Evolutionary conservation across 2,888 invertebrate species (phyloP).

Genomic region (Temnothorax unifasciatus): DNA sequence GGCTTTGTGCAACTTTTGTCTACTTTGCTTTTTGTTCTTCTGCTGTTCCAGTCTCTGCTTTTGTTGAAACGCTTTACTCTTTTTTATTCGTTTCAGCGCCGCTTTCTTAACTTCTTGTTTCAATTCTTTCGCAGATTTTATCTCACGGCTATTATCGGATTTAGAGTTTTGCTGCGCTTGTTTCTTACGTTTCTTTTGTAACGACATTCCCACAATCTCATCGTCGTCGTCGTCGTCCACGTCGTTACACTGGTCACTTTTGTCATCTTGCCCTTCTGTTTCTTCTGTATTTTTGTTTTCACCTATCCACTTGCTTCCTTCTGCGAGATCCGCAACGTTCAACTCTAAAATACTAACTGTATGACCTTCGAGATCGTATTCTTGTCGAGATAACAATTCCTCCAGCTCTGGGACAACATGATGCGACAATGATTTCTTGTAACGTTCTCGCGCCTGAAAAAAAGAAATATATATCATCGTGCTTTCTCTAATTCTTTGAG

Average conservation of each 20-base stretch:
- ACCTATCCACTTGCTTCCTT: conserved; percentile 91
- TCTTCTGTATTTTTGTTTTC: conserved; percentile 88
- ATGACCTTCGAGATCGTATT: conserved; percentile 92
- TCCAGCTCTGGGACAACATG: conserved; percentile 91
- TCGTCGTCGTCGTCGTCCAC: conserved; percentile 82
- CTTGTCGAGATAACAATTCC: conserved; percentile 89
- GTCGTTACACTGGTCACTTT: conserved; percentile 81
- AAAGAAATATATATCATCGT: background rate
- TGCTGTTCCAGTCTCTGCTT: conserved; percentile 91
- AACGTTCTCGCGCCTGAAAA: conserved; percentile 89
- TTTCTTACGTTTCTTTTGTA: conserved; percentile 77
- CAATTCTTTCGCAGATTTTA: conserved; percentile 89
- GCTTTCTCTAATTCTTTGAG: background rate
- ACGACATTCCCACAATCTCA: conserved; percentile 87
- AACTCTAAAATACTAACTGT: conserved; percentile 93
- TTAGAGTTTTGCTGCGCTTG: conserved; percentile 74
- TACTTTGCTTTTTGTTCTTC: conserved; percentile 89
- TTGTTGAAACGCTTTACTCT: conserved; percentile 92
- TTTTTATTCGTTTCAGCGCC: conserved; percentile 91
- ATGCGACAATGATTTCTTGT: conserved; percentile 91
- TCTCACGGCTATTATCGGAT: conserved; percentile 82
- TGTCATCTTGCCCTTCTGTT: conserved; percentile 70
- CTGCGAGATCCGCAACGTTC: conserved; percentile 90
- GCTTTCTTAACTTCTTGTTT: conserved; percentile 91
- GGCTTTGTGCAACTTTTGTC: conserved; percentile 85